These are phyloP conservation scores for Zaprionus kolodkinae DNA, from an alignment of 1,140 invertebrate genomes.

Conservation along the genomic window DNA sequence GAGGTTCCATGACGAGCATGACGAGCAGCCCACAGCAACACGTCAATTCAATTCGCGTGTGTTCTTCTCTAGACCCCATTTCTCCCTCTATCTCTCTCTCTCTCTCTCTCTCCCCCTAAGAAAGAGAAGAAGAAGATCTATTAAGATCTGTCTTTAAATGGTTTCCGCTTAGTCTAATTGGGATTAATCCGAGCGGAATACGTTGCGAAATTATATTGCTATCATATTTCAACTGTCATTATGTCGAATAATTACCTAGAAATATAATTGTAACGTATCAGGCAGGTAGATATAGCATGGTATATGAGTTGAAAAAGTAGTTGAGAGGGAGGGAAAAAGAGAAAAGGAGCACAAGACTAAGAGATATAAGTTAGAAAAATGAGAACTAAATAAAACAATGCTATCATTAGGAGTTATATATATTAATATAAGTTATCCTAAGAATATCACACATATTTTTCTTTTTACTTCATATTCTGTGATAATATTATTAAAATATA, in stretches of 20 bases:
- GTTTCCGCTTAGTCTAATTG: slow-evolving; percentile 20
- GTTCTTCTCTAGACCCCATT: neutral
- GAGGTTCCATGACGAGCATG: slow-evolving; percentile 15
- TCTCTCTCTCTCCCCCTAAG: neutral
- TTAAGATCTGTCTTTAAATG: slow-evolving; percentile 8
- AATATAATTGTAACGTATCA: neutral
- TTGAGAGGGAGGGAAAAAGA: too few relatives aligned
- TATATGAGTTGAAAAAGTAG: too few relatives aligned
- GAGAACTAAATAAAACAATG: too few relatives aligned
- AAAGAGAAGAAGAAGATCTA: neutral
- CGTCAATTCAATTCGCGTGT: slow-evolving; percentile 25
- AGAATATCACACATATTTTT: too few relatives aligned
- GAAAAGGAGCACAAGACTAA: too few relatives aligned
- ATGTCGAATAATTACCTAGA: slow-evolving; percentile 5
- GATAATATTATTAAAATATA: too few relatives aligned
- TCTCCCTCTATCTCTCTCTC: too few relatives aligned
- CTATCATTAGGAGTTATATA: too few relatives aligned
- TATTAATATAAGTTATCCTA: too few relatives aligned
- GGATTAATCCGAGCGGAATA: slow-evolving; percentile 4
- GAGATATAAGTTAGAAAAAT: too few relatives aligned
- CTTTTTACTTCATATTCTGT: too few relatives aligned
- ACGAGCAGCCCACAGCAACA: slow-evolving; percentile 10
- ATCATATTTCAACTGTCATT: slow-evolving; percentile 21
- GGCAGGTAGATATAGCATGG: too few relatives aligned
- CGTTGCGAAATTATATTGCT: slow-evolving; percentile 16